These are phyloP conservation scores for Pseudanteris insignis DNA, from an alignment of 2,888 invertebrate species.

Conservation along the genomic window DNA sequence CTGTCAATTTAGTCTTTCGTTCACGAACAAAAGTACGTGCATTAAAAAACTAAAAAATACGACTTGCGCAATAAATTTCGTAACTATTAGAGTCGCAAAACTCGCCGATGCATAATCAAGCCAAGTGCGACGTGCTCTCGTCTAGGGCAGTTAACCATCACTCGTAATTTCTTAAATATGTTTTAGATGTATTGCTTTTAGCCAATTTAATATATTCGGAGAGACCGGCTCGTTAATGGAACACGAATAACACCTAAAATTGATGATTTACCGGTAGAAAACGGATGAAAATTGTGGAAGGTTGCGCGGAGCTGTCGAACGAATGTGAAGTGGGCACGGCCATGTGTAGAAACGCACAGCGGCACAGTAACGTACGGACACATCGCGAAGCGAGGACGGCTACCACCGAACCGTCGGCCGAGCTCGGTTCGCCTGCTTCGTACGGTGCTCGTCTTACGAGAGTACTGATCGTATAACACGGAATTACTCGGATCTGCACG, in stretches of 20 bases:
- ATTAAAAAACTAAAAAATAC: background rate
- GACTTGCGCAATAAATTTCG: slow-evolving; percentile 35
- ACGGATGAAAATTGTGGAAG: slow-evolving; percentile 30
- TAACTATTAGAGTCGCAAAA: slow-evolving; percentile 14
- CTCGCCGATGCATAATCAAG: slow-evolving; percentile 22
- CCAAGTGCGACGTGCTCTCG: slow-evolving; percentile 16
- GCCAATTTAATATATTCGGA: slow-evolving; percentile 1
- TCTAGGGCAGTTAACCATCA: slow-evolving; percentile 12
- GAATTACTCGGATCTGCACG: slow-evolving; percentile 8
- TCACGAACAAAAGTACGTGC: too few relatives aligned
- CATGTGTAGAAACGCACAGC: slow-evolving; percentile 45
- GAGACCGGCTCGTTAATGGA: too few relatives aligned
- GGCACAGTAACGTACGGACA: slow-evolving; percentile 41
- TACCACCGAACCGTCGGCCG: slow-evolving; percentile 43
- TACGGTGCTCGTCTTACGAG: slow-evolving; percentile 24
- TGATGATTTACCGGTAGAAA: slow-evolving; percentile 39
- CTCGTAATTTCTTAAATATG: slow-evolving; percentile 15
- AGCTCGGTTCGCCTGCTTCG: slow-evolving; percentile 41
- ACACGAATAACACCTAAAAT: slow-evolving; percentile 5
- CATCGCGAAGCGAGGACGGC: slow-evolving; percentile 44
- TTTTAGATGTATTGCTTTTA: slow-evolving; percentile 3
- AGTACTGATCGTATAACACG: slow-evolving; percentile 19
- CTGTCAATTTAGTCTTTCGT: too few relatives aligned
- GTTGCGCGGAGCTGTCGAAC: slow-evolving; percentile 37
- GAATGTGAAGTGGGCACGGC: slow-evolving; percentile 37